These are phyloP conservation scores for Corvus moneduloides DNA, from an alignment of 2,113 vertebrate genomes.

Conservation along the genomic window DNA sequence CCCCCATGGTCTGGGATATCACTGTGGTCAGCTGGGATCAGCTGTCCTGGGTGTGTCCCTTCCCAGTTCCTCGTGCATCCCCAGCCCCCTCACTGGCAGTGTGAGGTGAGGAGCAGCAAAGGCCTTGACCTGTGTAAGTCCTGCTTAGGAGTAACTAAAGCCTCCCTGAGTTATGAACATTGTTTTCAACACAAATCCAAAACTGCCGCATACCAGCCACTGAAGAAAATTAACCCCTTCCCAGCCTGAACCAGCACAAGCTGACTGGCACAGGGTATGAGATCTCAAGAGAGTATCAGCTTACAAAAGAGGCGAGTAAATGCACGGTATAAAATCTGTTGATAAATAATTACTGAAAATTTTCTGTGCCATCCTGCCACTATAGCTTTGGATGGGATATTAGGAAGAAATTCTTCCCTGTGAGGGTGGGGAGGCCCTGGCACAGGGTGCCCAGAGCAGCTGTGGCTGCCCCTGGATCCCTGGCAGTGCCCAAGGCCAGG, in stretches of 20 bases:
- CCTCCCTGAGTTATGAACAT: background rate
- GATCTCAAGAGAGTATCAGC: background rate
- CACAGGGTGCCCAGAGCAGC: background rate
- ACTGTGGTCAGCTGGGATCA: background rate
- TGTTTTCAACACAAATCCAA: background rate
- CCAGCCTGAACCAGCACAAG: background rate
- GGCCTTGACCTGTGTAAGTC: background rate
- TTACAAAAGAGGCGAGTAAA: background rate
- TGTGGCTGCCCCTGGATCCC: background rate
- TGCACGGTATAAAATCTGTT: background rate
- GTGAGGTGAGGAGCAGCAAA: background rate
- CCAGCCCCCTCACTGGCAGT: background rate
- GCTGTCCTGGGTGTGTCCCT: background rate
- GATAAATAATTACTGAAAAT: background rate
- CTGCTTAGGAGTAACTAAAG: background rate
- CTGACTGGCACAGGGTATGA: background rate
- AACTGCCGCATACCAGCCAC: background rate
- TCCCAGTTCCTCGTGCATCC: background rate
- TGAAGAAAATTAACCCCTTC: background rate
- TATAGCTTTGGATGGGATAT: background rate
- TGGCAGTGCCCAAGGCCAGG: background rate
- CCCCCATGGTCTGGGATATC: background rate
- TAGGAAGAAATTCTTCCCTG: background rate
- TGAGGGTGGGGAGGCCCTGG: background rate
- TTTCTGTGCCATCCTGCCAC: background rate